Evolutionary conservation across 2,797 vertebrate species (phyloP).

Genomic region (Poecilia wingei): DNA sequence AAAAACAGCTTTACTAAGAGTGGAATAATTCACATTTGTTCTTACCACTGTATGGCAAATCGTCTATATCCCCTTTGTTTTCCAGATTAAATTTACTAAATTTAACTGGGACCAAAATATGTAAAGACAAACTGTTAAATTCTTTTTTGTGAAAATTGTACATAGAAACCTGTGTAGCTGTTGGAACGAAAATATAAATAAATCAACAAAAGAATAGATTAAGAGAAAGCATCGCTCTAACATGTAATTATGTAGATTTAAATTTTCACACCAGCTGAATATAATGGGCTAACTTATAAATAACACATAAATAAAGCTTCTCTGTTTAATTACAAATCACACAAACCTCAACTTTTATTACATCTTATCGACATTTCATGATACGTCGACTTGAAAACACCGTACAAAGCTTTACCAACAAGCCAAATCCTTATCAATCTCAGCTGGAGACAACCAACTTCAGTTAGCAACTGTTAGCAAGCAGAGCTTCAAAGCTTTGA

Average conservation of each 20-base stretch:
- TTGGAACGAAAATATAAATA: background rate
- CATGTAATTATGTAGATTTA: background rate
- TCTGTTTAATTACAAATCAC: background rate
- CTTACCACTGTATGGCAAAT: background rate
- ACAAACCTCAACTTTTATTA: background rate
- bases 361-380: background rate
- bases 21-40: background rate
- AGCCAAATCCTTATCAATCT: slow-evolving; percentile 4
- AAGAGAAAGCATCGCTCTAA: background rate
- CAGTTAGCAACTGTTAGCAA: slow-evolving; percentile 40
- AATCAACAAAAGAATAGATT: background rate
- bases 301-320: background rate
- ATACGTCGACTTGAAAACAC: background rate
- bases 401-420: background rate
- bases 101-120: background rate
- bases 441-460: slow-evolving; percentile 11
- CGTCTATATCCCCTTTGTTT: background rate
- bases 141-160: background rate
- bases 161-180: background rate
- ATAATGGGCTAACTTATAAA: background rate
- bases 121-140: background rate
- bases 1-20: background rate
- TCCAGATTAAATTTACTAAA: background rate
- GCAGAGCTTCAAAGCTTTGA: slow-evolving; percentile 17
- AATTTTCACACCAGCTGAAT: background rate